These are phyloP conservation scores for Gryon sp. DNA, from an alignment of 1,140 invertebrate species.

Conservation along the genomic window DNA sequence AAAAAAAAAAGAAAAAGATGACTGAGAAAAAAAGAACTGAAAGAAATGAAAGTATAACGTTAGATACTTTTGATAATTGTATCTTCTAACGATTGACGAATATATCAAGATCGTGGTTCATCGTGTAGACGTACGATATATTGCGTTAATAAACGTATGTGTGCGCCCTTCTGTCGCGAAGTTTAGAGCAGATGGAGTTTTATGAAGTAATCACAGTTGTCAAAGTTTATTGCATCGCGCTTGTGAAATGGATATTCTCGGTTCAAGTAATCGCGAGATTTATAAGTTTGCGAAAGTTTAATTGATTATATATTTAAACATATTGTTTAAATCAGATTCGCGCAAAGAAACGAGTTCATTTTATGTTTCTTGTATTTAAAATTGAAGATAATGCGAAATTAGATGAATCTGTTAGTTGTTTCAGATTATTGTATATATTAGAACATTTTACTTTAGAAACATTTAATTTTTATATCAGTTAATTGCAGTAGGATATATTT, in stretches of 20 bases:
- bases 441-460: too few relatives aligned
- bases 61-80: slow-evolving; percentile 36
- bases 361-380: slow-evolving; percentile 4
- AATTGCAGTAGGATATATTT: too few relatives aligned
- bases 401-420: too few relatives aligned
- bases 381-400: too few relatives aligned
- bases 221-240: slow-evolving; percentile 44
- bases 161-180: slow-evolving; percentile 16
- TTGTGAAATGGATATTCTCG: slow-evolving; percentile 38
- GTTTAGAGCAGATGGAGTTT: slow-evolving; percentile 26
- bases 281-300: slow-evolving; percentile 54
- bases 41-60: slow-evolving; percentile 40
- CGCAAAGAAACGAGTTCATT: neutral
- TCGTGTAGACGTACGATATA: neutral
- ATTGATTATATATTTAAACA: slow-evolving; percentile 53
- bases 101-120: too few relatives aligned
- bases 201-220: slow-evolving; percentile 49
- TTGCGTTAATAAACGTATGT: slow-evolving; percentile 3
- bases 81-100: slow-evolving; percentile 27
- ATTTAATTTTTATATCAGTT: too few relatives aligned
- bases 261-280: slow-evolving; percentile 46
- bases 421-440: too few relatives aligned
- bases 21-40: too few relatives aligned
- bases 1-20: slow-evolving; percentile 46
- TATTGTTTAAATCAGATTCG: slow-evolving; percentile 22